Conservation (phyloP, 1,140 invertebrate species). For the Dysdera silvatica region DNA sequence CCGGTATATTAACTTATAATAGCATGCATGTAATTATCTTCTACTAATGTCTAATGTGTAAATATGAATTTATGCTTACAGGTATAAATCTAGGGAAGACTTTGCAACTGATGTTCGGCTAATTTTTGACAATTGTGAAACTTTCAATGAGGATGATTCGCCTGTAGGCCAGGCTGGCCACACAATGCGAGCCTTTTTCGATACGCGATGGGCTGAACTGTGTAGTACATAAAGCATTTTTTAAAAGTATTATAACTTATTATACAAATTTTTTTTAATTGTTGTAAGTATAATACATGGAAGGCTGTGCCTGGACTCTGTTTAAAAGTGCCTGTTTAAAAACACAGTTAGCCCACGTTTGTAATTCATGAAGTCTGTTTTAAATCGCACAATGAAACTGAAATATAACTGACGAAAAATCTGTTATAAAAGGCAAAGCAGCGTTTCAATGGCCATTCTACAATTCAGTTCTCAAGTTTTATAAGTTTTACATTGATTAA, state of each 20-base stretch:
- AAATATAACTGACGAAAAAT: background rate
- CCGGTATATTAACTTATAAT: too few species aligned
- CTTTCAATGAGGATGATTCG: conserved; percentile 95
- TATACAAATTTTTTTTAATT: background rate
- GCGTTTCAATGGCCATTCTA: too few species aligned
- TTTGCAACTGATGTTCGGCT: conserved; percentile 81
- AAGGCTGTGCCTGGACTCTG: background rate
- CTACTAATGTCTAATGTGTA: too few species aligned
- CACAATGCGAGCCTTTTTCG: conserved; percentile 82
- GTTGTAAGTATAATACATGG: background rate
- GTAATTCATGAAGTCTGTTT: background rate
- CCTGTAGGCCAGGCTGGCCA: conserved; percentile 91
- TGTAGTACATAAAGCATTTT: conserved; percentile 21
- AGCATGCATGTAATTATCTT: too few species aligned
- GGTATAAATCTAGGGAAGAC: conserved; percentile 78
- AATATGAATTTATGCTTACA: conserved; percentile 41
- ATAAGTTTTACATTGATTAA: too few species aligned
- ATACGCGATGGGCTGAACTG: conserved; percentile 70
- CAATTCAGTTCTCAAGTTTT: too few species aligned
- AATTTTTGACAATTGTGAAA: conserved; percentile 94
- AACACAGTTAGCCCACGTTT: background rate
- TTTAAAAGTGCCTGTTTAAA: background rate
- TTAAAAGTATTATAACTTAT: too few species aligned
- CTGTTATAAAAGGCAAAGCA: too few species aligned
- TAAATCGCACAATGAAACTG: background rate